Evolutionary conservation across 2,113 vertebrate species (phyloP), one percentile per base, ranked within the genome.

Genomic region (Channa maculata): DNA sequence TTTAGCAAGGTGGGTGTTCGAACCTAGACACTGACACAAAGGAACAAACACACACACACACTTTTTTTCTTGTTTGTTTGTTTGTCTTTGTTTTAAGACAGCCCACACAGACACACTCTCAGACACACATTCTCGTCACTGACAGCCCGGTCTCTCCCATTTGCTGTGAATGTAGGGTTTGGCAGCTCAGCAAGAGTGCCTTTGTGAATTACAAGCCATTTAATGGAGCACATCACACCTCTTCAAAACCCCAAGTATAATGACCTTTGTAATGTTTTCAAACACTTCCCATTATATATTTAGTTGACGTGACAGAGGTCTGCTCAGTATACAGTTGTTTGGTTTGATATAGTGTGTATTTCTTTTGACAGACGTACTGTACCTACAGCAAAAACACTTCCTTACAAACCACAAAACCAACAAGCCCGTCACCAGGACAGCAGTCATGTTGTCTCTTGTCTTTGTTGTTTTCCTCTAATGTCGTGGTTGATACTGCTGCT

Each of bases 391-490:
- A 61, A 24, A 73, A 71, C 51, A 51, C 57, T 53, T 79, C 60
- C 63, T 72, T 55, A 4, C 53, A 57, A 34, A 38, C 53, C 34
- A 36, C 65, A 62, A 65, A 86, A 67, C 69, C 81, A 72, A 65
- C 54, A 33, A 52, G 73, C 77, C 70, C 65, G 54, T 90, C 83
- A 83, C 58, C 63, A 55, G 67, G 79, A 86, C 89, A 65, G 83
- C 83, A 73, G 71, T 62, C 24, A 34, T 38, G 73, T 75, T 74
- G 75, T 79, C 80, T 87, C 54, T 69, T 3, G 69, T 76, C 88
- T 89, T 87, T 86, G 79, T 89, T 85, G 87, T 88, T 71, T 75
- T 37, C 64, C 71, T 75, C 77, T 76, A 66, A 77, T 67, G 75
- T 83, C 78, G 71, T 5, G 13, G 55, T 55, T 51, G 65, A 54